Conservation (phyloP, 2,113 vertebrate species). For the Cacatua alba region DNA sequence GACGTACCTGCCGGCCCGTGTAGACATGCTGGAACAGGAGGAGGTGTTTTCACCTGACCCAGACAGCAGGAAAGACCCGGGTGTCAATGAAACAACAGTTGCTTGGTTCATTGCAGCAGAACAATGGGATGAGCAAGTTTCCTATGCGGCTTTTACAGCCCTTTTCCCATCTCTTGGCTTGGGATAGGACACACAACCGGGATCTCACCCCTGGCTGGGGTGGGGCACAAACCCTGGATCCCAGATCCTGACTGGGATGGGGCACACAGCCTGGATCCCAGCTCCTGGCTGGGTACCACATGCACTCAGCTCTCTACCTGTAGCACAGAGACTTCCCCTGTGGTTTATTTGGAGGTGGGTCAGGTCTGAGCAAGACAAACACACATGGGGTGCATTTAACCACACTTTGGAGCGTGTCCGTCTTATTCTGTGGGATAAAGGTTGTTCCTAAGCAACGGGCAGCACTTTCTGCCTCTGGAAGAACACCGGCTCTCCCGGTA, state of each 20-base stretch:
- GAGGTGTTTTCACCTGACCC: neutral
- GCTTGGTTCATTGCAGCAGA: neutral
- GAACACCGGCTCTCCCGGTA: neutral
- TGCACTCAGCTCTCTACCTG: accelerated
- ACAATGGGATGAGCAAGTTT: neutral
- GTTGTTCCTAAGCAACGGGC: conserved; percentile 62
- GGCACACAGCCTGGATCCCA: accelerated
- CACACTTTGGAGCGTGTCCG: accelerated
- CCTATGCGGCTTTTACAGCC: neutral
- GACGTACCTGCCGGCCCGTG: neutral
- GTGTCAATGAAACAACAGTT: neutral
- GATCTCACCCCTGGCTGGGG: no score
- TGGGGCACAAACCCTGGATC: no score
- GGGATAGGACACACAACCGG: no score
- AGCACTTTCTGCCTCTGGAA: neutral
- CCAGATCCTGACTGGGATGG: no score
- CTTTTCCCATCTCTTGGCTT: accelerated
- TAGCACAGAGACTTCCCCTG: neutral
- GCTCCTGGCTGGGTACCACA: neutral
- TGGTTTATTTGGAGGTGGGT: neutral
- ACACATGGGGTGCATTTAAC: neutral
- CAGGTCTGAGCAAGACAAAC: neutral
- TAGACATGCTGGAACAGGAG: accelerated
- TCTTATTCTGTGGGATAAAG: neutral
- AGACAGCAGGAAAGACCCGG: neutral